These are phyloP conservation scores for Clivina fossor DNA, from an alignment of 2,888 invertebrate genomes.

Conservation along the genomic window DNA sequence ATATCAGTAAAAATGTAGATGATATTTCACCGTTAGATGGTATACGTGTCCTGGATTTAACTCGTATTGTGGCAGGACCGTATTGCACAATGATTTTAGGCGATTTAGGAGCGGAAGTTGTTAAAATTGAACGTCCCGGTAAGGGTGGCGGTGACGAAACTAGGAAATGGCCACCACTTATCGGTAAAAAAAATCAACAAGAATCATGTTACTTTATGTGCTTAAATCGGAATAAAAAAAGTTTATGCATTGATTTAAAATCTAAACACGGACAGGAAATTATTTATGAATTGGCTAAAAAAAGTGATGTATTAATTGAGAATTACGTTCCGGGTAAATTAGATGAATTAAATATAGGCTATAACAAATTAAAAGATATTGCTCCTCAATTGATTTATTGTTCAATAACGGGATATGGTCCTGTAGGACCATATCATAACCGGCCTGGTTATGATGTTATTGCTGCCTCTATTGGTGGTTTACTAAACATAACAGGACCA, in stretches of 20 bases:
- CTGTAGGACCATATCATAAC: constrained; percentile 78
- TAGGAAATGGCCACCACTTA: constrained; percentile 90
- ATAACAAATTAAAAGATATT: constrained; percentile 65
- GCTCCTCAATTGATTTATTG: constrained; percentile 88
- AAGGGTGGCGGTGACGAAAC: constrained; percentile 84
- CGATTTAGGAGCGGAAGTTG: constrained; percentile 89
- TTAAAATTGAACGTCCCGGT: constrained; percentile 90
- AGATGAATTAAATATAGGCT: constrained; percentile 75
- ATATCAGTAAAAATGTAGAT: too few species aligned
- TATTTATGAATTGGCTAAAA: constrained; percentile 69
- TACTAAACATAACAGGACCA: constrained; percentile 87
- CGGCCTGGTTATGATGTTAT: constrained; percentile 97
- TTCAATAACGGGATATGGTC: constrained; percentile 91
- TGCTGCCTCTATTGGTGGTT: constrained; percentile 88
- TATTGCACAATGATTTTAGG: constrained; percentile 92
- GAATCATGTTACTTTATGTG: constrained; percentile 82
- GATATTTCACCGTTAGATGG: constrained; percentile 65
- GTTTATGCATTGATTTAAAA: constrained; percentile 85
- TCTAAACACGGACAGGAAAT: constrained; percentile 63
- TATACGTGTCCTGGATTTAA: constrained; percentile 75
- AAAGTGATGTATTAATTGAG: constrained; percentile 88
- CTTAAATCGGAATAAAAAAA: constrained; percentile 94
- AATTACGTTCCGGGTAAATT: constrained; percentile 94
- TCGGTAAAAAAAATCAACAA: constrained; percentile 58
- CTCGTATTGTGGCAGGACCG: constrained; percentile 90